phyloP scores from a whole-genome alignment of 2,888 invertebrate species.

The Biston betularia region DNA sequence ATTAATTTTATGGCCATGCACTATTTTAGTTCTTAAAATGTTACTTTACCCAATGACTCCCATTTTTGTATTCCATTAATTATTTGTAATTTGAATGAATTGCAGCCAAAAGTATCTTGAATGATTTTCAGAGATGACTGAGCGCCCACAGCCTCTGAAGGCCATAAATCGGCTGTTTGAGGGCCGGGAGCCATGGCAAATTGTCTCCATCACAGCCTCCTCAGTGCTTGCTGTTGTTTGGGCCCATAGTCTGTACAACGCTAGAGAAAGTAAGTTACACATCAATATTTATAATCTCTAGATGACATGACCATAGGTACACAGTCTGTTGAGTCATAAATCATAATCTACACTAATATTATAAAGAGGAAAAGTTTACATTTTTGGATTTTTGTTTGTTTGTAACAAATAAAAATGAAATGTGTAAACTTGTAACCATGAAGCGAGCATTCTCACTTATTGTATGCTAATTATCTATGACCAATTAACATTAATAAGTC shows the following conservation, averaged over 20 bases:
- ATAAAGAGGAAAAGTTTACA: no score
- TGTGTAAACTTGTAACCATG: no score
- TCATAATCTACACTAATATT: no score
- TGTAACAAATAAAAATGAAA: no score
- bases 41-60: no score
- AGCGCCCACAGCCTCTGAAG: constrained; percentile 74
- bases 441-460: not conserved
- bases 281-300: not conserved
- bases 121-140: constrained; percentile 68
- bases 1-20: no score
- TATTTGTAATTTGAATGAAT: not conserved
- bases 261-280: constrained; percentile 88
- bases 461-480: not conserved
- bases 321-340: no score
- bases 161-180: constrained; percentile 87
- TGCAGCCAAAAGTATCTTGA: not conserved
- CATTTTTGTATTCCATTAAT: no score
- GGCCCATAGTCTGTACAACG: constrained; percentile 90
- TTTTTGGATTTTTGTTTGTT: no score
- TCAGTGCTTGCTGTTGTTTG: constrained; percentile 90
- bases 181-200: constrained; percentile 93
- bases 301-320: no score
- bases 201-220: constrained; percentile 91
- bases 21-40: no score
- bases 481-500: not conserved